Base-by-base conservation (phyloP, 2,113 vertebrate genomes). In the Erpornis zantholeuca region DNA sequence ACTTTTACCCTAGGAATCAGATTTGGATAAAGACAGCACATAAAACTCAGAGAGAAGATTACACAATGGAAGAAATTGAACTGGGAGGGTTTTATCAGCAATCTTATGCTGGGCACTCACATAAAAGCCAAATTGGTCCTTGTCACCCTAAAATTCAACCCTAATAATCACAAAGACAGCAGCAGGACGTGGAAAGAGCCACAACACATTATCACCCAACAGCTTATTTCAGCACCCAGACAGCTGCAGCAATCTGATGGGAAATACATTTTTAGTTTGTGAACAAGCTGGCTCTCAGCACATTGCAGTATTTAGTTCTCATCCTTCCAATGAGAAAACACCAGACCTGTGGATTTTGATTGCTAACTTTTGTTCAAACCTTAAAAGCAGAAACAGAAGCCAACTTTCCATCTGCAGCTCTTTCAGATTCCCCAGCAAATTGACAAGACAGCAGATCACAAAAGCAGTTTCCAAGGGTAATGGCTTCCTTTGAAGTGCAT, bases 1-100 rank as follows among this genome's bases (percentile, higher is more conserved):
- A 0, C 97, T 99, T 95, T 99, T 99, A 20, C 99, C 98, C 99
- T 99, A 94, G 45, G 65, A 60, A 97, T 86, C 38, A 97, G 44
- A 94, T 61, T 72, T 44, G 85, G 57, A 91, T 65, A 88, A 18
- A 71, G 23, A 82, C 16, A 86, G 45, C 13, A 7, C 4, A 7
- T 49, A 36, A 87, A 66, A 84, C 64, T 87, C 64, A 33, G 20
- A 76, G 20, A 76, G 64, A 73, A 88, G 13, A 73, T 28, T 36
- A 50, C 3, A 49, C 22, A 92, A 38, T 1, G 47, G 40, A 65
- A 85, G 40, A 71, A 82, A 82, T 16, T 68, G 5, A 86, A 86
- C 1, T 54, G 63, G 38, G 53, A 42, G 38, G 54, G 65, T 78
- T 82, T n/a, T 54, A 78, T 24, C 44, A 52, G 38, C 66, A 77